Base-by-base conservation (phyloP, 2,888 invertebrate genomes). In the Heliconius hortense region DNA sequence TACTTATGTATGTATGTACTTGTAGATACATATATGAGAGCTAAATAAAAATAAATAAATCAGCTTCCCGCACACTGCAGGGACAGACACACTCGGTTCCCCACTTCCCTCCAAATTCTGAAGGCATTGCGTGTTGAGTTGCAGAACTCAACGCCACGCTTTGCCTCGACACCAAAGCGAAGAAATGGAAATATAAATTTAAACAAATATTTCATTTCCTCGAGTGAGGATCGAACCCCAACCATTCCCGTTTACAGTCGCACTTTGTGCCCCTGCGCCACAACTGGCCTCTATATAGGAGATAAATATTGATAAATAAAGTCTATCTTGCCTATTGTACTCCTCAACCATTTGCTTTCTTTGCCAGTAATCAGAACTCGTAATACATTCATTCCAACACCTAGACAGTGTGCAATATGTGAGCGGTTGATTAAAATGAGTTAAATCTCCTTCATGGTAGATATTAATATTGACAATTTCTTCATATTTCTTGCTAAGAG, bases 341-440 rank as follows among this genome's bases (percentile, higher is more conserved):
- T 92, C 87, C 10, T 95, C 94, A 2, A 97, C 91, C 68, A 94
- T 91, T 53, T 89, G 85, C 72, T 95, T 94, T 82, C 96, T 94
- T 77, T 93, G 86, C 77, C 93, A 86, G 86, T 96, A 98, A 77
- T 96, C 89, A 0, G 97, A 95, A 76, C 95, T 95, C 60, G 91
- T 84, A 2, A 97, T 83, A 84, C 97, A 97, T 87, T 98, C 97
- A 2, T 95, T 87, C 96, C 98, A 98, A 86, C 98, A 98, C 84
- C 94, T 90, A 21, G 87, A 82, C 60, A 97, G 81, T 1, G 96
- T 98, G 84, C 97, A 98, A 84, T 96, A 93, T 0, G 94, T 94
- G 28, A 99, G 88, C 53, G 84, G 83, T 88, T 98, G 97, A 82
- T 97, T 96, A 84, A 95, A 98, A 86, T 96, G 97, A 0, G 98